Percentiles rank a stretch among this genome's conserved stretches.
Conservation (phyloP, 2,797 vertebrate genomes). For the Sciurus vulgaris region DNA sequence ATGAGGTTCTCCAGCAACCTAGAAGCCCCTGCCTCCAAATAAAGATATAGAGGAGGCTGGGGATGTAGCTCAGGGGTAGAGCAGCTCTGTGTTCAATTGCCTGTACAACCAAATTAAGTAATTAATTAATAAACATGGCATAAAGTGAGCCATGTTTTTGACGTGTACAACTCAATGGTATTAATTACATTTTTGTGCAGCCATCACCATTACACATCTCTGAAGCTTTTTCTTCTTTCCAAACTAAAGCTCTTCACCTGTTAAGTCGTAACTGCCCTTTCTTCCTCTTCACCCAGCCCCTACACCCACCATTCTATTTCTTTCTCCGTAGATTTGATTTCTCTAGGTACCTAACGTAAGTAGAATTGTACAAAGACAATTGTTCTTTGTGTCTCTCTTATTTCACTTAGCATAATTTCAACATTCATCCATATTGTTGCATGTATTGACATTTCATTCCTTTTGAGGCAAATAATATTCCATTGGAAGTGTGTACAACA, state of each 20-base stretch:
- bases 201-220: neutral
- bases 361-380: neutral
- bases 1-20: too few relatives aligned
- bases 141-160: neutral
- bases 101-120: too few relatives aligned
- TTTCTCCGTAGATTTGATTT: neutral
- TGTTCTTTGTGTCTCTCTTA: neutral
- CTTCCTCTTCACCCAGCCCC: fast-evolving
- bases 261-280: neutral
- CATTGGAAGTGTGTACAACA: neutral
- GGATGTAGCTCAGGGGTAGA: too few relatives aligned
- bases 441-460: neutral
- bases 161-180: neutral
- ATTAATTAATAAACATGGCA: neutral
- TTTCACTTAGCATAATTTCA: conserved; percentile 16
- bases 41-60: too few relatives aligned
- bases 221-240: neutral
- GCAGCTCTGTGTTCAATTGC: too few relatives aligned
- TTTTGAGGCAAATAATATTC: neutral
- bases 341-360: neutral
- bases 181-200: neutral
- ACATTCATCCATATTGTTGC: neutral
- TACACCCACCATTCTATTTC: neutral
- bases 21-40: too few relatives aligned
- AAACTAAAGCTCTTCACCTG: neutral